Percentiles rank a stretch among this genome's conserved stretches.
These are phyloP conservation scores for Platichthys stellatus DNA, from an alignment of 2,113 vertebrate species.

Conservation along the genomic window DNA sequence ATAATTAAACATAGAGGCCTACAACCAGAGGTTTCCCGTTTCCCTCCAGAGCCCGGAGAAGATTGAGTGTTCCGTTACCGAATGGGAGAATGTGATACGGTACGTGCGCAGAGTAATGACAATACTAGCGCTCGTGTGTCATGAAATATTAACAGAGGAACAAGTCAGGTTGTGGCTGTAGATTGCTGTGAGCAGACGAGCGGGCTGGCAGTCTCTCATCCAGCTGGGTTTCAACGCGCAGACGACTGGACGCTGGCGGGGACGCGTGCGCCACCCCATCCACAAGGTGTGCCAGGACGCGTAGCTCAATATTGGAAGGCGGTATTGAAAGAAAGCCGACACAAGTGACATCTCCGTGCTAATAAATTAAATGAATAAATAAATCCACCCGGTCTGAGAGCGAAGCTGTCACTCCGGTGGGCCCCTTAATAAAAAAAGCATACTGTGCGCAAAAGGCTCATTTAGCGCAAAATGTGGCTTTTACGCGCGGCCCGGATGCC, in stretches of 20 bases:
- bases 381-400: neutral
- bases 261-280: constrained; percentile 7
- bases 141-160: constrained; percentile 85
- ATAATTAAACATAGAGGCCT: constrained; percentile 74
- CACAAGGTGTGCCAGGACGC: constrained; percentile 10
- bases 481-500: constrained; percentile 42
- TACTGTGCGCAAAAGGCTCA: constrained; percentile 2
- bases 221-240: neutral
- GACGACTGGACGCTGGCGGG: neutral
- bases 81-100: constrained; percentile 79
- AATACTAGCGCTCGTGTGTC: constrained; percentile 75
- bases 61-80: constrained; percentile 80
- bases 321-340: neutral
- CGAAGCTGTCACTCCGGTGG: constrained; percentile 8
- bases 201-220: constrained; percentile 37
- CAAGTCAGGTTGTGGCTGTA: constrained; percentile 74
- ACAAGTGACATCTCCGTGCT: neutral
- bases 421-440: constrained; percentile 18
- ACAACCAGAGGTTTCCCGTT: constrained; percentile 75
- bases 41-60: constrained; percentile 65
- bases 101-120: constrained; percentile 75
- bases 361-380: neutral
- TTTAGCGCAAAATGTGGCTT: constrained; percentile 32
- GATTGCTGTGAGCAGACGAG: constrained; percentile 48
- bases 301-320: neutral